A percentile compares a stretch with the other conserved stretches of the same genome.
Conservation (phyloP, 2,113 vertebrate genomes). For the Gymnocephalus cernua region DNA sequence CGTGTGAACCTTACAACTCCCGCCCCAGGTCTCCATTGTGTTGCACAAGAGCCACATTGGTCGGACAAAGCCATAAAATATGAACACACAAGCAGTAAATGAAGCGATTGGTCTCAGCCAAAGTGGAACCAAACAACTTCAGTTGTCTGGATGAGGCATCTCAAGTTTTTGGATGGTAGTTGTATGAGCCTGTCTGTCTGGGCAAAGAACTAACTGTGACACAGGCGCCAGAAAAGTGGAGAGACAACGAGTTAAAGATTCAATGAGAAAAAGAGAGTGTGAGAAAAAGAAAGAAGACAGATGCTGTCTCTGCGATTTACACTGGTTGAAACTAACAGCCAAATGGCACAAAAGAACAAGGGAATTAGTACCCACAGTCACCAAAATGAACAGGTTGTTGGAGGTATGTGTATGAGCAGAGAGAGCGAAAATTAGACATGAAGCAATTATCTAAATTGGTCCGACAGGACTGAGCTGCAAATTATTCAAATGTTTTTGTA, state of each 20-base stretch:
- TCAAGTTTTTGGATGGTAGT: constrained; percentile 46
- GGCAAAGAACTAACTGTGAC: constrained; percentile 54
- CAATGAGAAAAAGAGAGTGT: constrained; percentile 39
- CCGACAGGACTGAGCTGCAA: constrained; percentile 22
- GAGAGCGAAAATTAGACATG: constrained; percentile 26
- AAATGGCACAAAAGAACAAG: constrained; percentile 57
- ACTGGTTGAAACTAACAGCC: constrained; percentile 34
- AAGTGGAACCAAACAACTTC: constrained; percentile 60
- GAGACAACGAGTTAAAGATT: constrained; percentile 48
- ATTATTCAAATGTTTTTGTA: constrained; percentile 8
- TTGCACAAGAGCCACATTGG: constrained; percentile 36
- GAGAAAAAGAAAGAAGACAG: constrained; percentile 49
- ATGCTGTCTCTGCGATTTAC: constrained; percentile 58
- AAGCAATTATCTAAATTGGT: constrained; percentile 43
- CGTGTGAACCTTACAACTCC: constrained; percentile 67
- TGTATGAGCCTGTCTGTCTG: constrained; percentile 62
- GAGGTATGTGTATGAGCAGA: constrained; percentile 27
- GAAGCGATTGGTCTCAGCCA: constrained; percentile 45
- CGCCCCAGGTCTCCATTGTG: constrained; percentile 50
- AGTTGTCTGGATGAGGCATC: constrained; percentile 57
- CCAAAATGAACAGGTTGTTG: constrained; percentile 40
- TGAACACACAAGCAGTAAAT: constrained; percentile 59
- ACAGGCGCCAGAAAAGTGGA: constrained; percentile 45
- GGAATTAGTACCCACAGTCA: constrained; percentile 57
- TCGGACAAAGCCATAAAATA: constrained; percentile 63